phyloP scores from a whole-genome alignment of 2,888 invertebrate species.

The Cyclophora punctaria region DNA sequence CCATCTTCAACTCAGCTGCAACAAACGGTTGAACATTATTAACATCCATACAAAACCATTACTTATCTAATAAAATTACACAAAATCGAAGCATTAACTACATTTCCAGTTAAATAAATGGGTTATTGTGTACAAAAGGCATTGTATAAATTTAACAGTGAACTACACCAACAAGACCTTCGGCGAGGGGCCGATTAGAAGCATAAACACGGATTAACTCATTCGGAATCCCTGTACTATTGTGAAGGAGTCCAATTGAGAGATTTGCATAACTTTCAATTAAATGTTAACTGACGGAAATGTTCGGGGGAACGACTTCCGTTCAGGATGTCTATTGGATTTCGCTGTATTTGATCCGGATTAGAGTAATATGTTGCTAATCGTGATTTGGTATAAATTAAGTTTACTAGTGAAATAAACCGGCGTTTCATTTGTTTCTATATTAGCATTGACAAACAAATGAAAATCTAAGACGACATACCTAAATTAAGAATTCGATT shows the following conservation, averaged over 20 bases:
- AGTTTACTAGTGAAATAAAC: no score
- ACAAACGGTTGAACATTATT: constrained; percentile 35
- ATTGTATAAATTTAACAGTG: constrained; percentile 69
- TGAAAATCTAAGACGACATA: no score
- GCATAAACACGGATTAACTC: constrained; percentile 75
- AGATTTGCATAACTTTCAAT: constrained; percentile 76
- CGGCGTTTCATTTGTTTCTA: no score
- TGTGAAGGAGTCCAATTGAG: constrained; percentile 72
- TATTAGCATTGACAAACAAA: no score
- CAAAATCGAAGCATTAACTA: constrained; percentile 44
- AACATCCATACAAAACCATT: constrained; percentile 12
- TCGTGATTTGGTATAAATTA: no score
- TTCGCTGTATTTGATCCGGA: not conserved
- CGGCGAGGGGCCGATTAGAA: constrained; percentile 70
- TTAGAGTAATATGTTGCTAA: not conserved
- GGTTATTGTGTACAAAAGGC: constrained; percentile 57
- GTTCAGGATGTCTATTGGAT: constrained; percentile 25
- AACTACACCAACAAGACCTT: constrained; percentile 66
- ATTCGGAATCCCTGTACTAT: constrained; percentile 72
- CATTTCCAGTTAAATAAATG: constrained; percentile 53
- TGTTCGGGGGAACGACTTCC: constrained; percentile 59
- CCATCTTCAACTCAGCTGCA: constrained; percentile 97
- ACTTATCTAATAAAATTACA: constrained; percentile 34
- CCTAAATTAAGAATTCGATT: no score
- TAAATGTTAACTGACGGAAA: constrained; percentile 69